These are phyloP conservation scores for Leptura quadrifasciata DNA, from an alignment of 2,888 invertebrate species.

Conservation along the genomic window DNA sequence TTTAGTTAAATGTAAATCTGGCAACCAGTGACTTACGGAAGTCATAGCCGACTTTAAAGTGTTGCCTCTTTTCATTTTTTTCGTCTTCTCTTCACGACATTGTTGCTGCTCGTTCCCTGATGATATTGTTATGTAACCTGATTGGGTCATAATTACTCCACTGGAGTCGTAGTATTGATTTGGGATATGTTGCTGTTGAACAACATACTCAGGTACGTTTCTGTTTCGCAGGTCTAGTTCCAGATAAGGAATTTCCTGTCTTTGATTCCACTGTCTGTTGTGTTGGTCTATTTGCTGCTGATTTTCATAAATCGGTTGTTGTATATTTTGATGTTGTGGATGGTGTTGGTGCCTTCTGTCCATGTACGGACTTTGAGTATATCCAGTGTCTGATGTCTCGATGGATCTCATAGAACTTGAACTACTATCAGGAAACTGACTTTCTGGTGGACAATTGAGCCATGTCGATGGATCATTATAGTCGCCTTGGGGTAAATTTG, in stretches of 20 bases:
- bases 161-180: conserved; percentile 74
- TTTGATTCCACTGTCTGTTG: conserved; percentile 69
- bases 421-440: conserved; percentile 75
- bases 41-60: conserved; percentile 87
- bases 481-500: conserved; percentile 76
- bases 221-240: conserved; percentile 75
- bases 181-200: conserved; percentile 67
- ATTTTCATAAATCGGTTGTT: conserved; percentile 68
- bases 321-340: conserved; percentile 54
- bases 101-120: conserved; percentile 74
- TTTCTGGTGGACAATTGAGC: conserved; percentile 70
- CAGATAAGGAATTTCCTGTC: conserved; percentile 72
- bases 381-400: conserved; percentile 76
- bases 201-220: conserved; percentile 75
- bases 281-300: conserved; percentile 67
- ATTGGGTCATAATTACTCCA: conserved; percentile 84
- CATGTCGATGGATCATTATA: conserved; percentile 78
- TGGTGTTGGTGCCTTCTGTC: conserved; percentile 66
- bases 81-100: conserved; percentile 75
- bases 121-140: conserved; percentile 86
- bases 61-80: conserved; percentile 82
- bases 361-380: conserved; percentile 72
- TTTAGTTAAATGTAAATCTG: conserved; percentile 86
- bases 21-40: conserved; percentile 87
- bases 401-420: conserved; percentile 80